Conservation (phyloP, 2,888 invertebrate species). For the Euzetes globulus region DNA sequence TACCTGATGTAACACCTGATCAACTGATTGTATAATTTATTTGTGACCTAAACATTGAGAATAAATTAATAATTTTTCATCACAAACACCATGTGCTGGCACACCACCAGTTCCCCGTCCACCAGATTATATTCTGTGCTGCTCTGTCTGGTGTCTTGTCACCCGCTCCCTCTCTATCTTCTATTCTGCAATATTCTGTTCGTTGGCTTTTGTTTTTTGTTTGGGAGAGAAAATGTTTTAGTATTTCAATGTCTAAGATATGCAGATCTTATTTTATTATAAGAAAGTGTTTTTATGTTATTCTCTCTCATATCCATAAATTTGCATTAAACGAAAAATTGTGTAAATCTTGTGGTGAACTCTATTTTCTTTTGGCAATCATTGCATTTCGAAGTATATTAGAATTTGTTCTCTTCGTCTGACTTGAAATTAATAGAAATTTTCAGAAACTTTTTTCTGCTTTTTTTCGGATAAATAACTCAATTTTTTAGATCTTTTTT, state of each 20-base stretch:
- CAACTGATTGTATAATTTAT: no score
- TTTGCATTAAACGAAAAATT: slow-evolving; percentile 4
- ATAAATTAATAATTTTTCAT: no score
- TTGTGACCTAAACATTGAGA: no score
- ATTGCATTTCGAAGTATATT: neutral
- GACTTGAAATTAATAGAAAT: neutral
- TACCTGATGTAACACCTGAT: no score
- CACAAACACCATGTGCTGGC: no score
- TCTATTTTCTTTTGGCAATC: neutral
- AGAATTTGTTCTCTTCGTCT: neutral
- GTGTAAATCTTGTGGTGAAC: slow-evolving; percentile 14
- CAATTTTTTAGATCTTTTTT: neutral
- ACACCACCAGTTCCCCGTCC: no score
- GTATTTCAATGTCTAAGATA: neutral
- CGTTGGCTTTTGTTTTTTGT: no score
- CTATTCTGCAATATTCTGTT: no score
- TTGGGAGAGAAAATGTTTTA: no score
- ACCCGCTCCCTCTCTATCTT: no score
- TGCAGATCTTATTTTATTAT: slow-evolving; percentile 2
- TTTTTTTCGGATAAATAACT: neutral
- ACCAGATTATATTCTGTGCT: no score
- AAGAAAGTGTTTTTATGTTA: slow-evolving; percentile 11
- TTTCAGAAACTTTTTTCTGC: neutral
- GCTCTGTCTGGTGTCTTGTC: no score
- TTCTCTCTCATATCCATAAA: neutral